Evolutionary conservation across 2,113 vertebrate genomes (phyloP).

Genomic region (Promerops cafer): DNA sequence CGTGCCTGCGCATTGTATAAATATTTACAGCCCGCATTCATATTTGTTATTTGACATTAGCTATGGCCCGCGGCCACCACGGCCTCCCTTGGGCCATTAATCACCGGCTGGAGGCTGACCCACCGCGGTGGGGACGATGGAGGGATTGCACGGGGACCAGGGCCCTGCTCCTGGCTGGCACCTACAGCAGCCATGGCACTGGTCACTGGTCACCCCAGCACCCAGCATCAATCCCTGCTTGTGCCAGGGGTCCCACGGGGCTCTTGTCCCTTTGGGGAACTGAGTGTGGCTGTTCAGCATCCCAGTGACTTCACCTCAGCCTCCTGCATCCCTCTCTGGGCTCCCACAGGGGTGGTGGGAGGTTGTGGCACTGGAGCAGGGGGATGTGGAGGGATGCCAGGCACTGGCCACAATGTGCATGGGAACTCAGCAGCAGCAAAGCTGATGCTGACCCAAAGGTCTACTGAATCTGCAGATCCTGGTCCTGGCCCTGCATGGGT

Average conservation of each 20-base stretch:
- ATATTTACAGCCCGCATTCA: conserved; percentile 65
- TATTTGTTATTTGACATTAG: conserved; percentile 62
- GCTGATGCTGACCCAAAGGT: background rate
- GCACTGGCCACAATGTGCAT: fast-evolving
- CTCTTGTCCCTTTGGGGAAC: too few relatives aligned
- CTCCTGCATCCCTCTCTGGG: background rate
- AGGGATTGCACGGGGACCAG: background rate
- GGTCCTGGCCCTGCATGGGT: fast-evolving
- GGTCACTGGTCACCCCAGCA: fast-evolving
- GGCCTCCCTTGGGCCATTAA: conserved; percentile 41
- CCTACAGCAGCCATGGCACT: background rate
- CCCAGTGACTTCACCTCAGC: fast-evolving
- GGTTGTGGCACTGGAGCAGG: background rate
- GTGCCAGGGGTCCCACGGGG: fast-evolving
- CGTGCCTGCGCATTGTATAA: conserved; percentile 50
- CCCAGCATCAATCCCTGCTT: fast-evolving
- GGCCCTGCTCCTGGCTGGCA: background rate
- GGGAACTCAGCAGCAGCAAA: background rate
- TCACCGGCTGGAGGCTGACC: conserved; percentile 29
- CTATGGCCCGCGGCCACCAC: conserved; percentile 52
- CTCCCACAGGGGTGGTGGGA: background rate
- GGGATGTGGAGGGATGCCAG: fast-evolving
- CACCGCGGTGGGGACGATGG: background rate
- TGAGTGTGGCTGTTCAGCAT: background rate
- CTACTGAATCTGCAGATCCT: background rate